These are phyloP conservation scores for Lordiphosa clarofinis DNA, from an alignment of 1,140 invertebrate species.

Conservation along the genomic window DNA sequence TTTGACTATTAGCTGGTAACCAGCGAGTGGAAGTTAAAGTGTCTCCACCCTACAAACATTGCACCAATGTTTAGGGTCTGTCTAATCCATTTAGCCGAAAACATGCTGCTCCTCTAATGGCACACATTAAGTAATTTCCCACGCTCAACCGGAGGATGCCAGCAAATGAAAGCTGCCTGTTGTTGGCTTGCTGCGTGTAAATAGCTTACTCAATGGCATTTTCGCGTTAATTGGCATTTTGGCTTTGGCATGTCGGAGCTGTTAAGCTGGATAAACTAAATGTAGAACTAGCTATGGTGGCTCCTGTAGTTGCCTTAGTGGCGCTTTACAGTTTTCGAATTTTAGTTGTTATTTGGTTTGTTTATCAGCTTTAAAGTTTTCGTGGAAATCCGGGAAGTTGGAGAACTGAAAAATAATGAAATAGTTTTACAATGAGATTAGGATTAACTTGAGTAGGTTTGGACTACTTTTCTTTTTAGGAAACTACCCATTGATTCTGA, in stretches of 20 bases:
- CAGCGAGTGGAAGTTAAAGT: constrained; percentile 1
- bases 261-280: constrained; percentile 40
- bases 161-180: constrained; percentile 6
- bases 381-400: neutral
- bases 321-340: constrained; percentile 1
- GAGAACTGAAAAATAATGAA: neutral
- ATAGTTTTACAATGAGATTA: neutral
- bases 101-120: constrained; percentile 39
- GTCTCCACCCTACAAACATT: neutral
- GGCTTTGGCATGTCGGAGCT: constrained; percentile 31
- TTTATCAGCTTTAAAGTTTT: neutral
- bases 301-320: neutral
- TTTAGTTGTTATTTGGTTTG: neutral
- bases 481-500: no score
- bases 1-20: neutral
- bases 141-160: constrained; percentile 3
- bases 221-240: constrained; percentile 64
- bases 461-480: no score
- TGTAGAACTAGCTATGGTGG: constrained; percentile 21
- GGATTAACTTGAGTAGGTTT: no score
- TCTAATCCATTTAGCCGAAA: constrained; percentile 54
- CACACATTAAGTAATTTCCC: constrained; percentile 59
- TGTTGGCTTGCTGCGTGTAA: constrained; percentile 33
- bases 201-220: constrained; percentile 59
- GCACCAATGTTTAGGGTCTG: constrained; percentile 15